Percentiles rank a stretch among this genome's conserved stretches.
Evolutionary conservation across 2,797 vertebrate genomes (phyloP).

Genomic region (Acanthopagrus latus): DNA sequence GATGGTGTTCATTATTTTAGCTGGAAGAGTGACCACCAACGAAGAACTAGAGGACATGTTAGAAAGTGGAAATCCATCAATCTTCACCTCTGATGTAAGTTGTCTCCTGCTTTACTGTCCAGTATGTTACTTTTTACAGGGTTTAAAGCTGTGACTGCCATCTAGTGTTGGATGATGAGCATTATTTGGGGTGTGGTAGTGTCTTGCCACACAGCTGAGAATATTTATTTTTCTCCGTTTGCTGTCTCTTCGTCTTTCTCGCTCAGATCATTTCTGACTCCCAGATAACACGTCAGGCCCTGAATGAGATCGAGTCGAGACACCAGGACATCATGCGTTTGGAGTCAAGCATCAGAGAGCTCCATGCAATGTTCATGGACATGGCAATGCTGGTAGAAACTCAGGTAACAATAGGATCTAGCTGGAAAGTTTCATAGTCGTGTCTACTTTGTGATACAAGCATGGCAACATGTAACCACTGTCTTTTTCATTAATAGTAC

Average conservation of each 20-base stretch:
- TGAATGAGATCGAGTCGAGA: conserved; percentile 95
- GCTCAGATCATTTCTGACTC: conserved; percentile 95
- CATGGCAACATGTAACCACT: not conserved
- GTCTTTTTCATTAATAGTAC: too few species aligned
- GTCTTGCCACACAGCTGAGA: not conserved
- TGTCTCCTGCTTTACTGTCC: not conserved
- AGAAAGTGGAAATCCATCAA: conserved; percentile 93
- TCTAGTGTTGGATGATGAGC: conserved; percentile 41
- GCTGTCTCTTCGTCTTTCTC: not conserved
- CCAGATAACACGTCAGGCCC: conserved; percentile 93
- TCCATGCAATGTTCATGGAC: conserved; percentile 95
- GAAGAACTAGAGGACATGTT: conserved; percentile 97
- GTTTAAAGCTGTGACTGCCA: conserved; percentile 36
- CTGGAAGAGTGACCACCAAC: conserved; percentile 92
- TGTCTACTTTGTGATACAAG: not conserved
- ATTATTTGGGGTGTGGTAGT: not conserved
- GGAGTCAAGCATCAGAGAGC: conserved; percentile 94
- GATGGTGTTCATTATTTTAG: conserved; percentile 76
- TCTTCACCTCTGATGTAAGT: conserved; percentile 95
- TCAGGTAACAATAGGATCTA: conserved; percentile 84
- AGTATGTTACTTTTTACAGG: not conserved
- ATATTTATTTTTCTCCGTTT: not conserved
- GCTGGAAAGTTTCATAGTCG: not conserved
- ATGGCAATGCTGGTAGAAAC: conserved; percentile 97
- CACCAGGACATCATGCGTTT: conserved; percentile 96